Evolutionary conservation across 30 jellyfish, hydroid and myxozoan species (phyloP).

Genomic region (Catostylus mosaicus): DNA sequence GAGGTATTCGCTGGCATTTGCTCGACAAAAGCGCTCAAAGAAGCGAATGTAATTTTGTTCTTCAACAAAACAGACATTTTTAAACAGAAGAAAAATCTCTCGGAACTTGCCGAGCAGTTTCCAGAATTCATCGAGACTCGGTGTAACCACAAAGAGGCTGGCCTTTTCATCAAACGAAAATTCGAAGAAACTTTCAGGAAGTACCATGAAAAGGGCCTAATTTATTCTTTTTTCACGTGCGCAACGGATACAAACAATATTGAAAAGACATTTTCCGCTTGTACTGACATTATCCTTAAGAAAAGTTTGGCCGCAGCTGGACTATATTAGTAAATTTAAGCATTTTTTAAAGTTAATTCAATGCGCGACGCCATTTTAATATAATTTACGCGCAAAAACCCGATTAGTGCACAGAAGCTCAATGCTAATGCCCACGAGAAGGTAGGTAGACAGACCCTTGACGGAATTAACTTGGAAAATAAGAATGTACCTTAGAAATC

Average conservation of each 20-base stretch:
- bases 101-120: constrained; percentile 33
- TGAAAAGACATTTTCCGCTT: constrained; percentile 59
- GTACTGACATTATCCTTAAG: constrained; percentile 52
- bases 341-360: too few relatives aligned
- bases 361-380: too few relatives aligned
- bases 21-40: constrained; percentile 23
- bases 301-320: constrained; percentile 59
- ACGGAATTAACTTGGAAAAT: too few relatives aligned
- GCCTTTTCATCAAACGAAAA: constrained; percentile 24
- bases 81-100: constrained; percentile 10
- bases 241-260: constrained; percentile 66
- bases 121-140: constrained; percentile 23
- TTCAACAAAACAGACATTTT: constrained; percentile 65
- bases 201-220: background rate
- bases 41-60: constrained; percentile 51
- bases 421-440: too few relatives aligned
- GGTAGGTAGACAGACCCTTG: too few relatives aligned
- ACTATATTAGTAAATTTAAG: constrained; percentile 11
- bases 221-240: constrained; percentile 67
- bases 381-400: too few relatives aligned
- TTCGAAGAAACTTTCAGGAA: constrained; percentile 25
- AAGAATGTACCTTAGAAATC: too few relatives aligned
- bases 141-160: constrained; percentile 34
- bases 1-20: constrained; percentile 44
- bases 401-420: too few relatives aligned